Base-by-base conservation (phyloP, 2,888 invertebrate genomes). In the Germaria angustata region DNA sequence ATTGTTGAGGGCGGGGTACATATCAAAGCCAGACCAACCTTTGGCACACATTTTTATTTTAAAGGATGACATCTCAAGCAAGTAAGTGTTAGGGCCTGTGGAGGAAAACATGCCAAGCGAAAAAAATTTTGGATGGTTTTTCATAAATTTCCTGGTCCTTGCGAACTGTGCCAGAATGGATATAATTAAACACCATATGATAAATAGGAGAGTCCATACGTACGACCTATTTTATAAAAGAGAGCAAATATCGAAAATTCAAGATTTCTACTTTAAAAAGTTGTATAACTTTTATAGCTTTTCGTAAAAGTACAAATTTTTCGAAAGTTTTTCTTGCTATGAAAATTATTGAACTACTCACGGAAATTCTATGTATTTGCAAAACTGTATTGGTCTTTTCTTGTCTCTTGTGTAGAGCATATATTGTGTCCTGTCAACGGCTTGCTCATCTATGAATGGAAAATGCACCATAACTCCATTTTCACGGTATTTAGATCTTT, bases 121-220 rank as follows among this genome's bases (percentile, higher is more conserved):
- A 75, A 84, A 85, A 22, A 85, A 1, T 34, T 72, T 72, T 0
- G 85, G 84, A 44, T 76, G 71, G 17, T 71, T 53, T 6, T 72
- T 20, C 15, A 85, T 34, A 24, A 85, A 4, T 15, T 71, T 51
- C 2, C 82, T 78, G 0, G 75, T 76, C 32, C 34, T 77, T 15
- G 57, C 2, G n/a, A 84, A 71, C 41, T 82, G 84, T 0, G 84
- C 44, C 13, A 85, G 51, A 17, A 85, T 8, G 15, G 57, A 68
- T 28, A 85, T 20, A 11, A 82, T 13, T 28, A 85, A 55, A 22
- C 78, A 85, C 85, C 85, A 85, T 36, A 85, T 39, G 15, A 85
- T 51, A 11, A 84, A 84, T 0, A 72, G 8, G 17, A 79, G 7
- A 5, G 77, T 82, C 34, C 72, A 69, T 11, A 78, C 9, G 13